Conservation (phyloP, 2,888 invertebrate species). For the Timema podura region DNA sequence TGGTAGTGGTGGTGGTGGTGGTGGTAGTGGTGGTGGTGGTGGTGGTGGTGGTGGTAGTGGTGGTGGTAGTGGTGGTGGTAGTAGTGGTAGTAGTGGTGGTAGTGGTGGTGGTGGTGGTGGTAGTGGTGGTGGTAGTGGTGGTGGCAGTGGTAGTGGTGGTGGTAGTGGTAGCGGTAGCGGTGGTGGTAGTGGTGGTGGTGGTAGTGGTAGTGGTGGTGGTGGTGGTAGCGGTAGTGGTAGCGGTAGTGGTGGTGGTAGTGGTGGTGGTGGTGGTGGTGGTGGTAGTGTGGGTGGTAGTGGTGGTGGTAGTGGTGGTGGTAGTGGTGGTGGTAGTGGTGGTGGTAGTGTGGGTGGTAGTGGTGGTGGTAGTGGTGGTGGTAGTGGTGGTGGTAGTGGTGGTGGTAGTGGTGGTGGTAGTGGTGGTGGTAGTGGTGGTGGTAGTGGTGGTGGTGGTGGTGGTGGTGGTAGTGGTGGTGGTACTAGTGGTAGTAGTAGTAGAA, state of each 20-base stretch:
- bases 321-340: not conserved
- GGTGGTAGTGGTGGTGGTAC: not conserved
- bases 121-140: not conserved
- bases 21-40: not conserved
- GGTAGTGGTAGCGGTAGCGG: not conserved
- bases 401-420: not conserved
- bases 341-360: too few relatives aligned
- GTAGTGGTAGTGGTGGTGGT: not conserved
- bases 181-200: not conserved
- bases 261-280: not conserved
- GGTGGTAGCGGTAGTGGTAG: not conserved
- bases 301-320: not conserved
- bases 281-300: too few relatives aligned
- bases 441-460: not conserved
- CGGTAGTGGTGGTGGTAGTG: not conserved
- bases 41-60: not conserved
- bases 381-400: not conserved
- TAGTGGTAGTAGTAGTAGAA: too few relatives aligned
- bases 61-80: not conserved
- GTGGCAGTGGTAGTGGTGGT: not conserved
- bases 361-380: not conserved
- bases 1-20: not conserved
- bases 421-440: not conserved
- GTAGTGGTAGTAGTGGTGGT: not conserved
- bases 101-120: not conserved